A percentile compares a stretch with the other conserved stretches of the same genome.
phyloP scores from a whole-genome alignment of 2,888 invertebrate genomes.

The Eristalis pertinax region DNA sequence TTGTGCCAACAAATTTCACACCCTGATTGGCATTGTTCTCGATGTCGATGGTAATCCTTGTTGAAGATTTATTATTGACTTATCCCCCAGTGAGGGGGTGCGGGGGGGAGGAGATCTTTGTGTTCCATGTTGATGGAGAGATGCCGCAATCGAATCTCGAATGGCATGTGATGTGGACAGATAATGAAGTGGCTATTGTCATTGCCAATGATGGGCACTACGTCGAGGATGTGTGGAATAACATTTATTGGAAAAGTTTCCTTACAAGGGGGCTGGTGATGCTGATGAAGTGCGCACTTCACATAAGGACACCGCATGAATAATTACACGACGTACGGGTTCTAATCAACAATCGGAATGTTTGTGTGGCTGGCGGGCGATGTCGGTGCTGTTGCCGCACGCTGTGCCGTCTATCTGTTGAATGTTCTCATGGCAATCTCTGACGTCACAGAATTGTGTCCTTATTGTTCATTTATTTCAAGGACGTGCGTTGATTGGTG shows the following conservation, averaged over 20 bases:
- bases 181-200: slow-evolving; percentile 42
- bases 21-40: slow-evolving; percentile 47
- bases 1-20: slow-evolving; percentile 43
- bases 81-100: background rate
- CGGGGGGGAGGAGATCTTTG: background rate
- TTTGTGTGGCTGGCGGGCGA: background rate
- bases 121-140: background rate
- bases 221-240: background rate
- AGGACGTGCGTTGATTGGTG: background rate
- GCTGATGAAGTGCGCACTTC: background rate
- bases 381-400: background rate
- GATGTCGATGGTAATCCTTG: slow-evolving; percentile 41
- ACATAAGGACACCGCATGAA: slow-evolving; percentile 7
- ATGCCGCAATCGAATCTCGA: slow-evolving; percentile 21
- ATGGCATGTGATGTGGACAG: slow-evolving; percentile 40
- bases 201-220: slow-evolving; percentile 7
- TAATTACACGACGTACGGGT: slow-evolving; percentile 3
- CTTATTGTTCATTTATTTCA: background rate
- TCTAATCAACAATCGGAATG: background rate
- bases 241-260: slow-evolving; percentile 38
- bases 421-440: background rate
- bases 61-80: slow-evolving; percentile 56
- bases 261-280: background rate
- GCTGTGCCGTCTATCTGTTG: background rate
- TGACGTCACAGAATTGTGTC: background rate